Evolutionary conservation across 2,113 vertebrate genomes (phyloP), one percentile per base, ranked within the genome.

Genomic region (Oreochromis tanganicae): DNA sequence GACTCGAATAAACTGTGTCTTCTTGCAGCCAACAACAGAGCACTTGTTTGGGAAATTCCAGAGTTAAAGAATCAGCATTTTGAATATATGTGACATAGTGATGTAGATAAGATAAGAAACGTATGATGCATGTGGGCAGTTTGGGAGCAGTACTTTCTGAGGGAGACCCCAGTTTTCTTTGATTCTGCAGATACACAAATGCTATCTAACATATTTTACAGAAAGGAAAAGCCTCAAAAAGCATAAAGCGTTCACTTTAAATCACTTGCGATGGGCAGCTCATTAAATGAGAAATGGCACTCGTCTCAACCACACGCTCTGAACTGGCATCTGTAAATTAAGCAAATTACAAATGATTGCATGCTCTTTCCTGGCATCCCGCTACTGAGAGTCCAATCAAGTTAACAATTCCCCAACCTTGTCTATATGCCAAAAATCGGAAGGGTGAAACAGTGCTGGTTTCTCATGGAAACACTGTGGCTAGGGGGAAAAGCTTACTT

Each of bases 291-390:
- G 46, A 78, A 90, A 92, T 71, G 66, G 29, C 11, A 17, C 87
- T 29, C n/a, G 43, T 82, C 85, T 90, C 52, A 17, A 84, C 46
- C 73, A 89, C 24, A 61, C 1, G 73, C 84, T 85, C 80, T 29
- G n/a, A 75, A 85, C 78, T 75, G 85, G 68, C 87, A 86, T 92
- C 87, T 90, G 87, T 90, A 89, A 92, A 92, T 93, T 87, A 94
- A 91, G 86, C 81, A 87, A 91, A 93, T 92, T 90, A 87, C 88
- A 86, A 91, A 92, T 91, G 84, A 91, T 92, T 93, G 88, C 86
- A 81, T 80, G 87, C 87, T 87, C 90, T 90, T 90, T 84, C 82
- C 90, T 84, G 88, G 83, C 83, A 71, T 83, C 57, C 79, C 71
- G 56, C 84, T 78, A n/a, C 82, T 11, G 32, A 90, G 85, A 82